These are phyloP conservation scores for Cyclopterus lumpus DNA, from an alignment of 2,797 vertebrate genomes.

Conservation along the genomic window DNA sequence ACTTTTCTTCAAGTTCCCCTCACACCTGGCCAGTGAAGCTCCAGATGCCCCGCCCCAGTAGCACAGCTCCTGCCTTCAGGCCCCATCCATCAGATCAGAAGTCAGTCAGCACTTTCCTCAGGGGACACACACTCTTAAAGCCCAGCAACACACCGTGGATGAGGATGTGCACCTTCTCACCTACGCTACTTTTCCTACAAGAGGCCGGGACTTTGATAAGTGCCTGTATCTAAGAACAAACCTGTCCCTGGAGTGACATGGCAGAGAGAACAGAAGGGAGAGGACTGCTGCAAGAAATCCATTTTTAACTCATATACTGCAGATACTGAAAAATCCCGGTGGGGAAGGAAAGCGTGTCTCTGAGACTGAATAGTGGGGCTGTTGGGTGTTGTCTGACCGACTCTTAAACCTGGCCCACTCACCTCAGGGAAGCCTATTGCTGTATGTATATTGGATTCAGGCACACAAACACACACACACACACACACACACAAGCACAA, in stretches of 20 bases:
- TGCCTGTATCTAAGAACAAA: conserved; percentile 73
- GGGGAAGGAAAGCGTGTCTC: conserved; percentile 32
- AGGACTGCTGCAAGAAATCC: conserved; percentile 20
- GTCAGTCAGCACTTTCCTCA: conserved; percentile 65
- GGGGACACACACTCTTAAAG: conserved; percentile 48
- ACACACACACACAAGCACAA: conserved; percentile 43
- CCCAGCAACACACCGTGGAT: conserved; percentile 35
- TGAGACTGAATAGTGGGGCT: conserved; percentile 53
- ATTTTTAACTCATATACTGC: conserved; percentile 24
- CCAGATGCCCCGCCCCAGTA: conserved; percentile 59
- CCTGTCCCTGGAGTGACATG: conserved; percentile 45
- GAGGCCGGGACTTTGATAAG: conserved; percentile 72
- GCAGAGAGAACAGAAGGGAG: conserved; percentile 17
- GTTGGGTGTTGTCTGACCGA: conserved; percentile 56
- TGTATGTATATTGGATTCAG: conserved; percentile 71
- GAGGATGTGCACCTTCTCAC: conserved; percentile 36
- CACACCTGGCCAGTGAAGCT: conserved; percentile 61
- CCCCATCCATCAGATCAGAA: conserved; percentile 50
- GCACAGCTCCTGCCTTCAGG: conserved; percentile 50
- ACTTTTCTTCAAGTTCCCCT: conserved; percentile 31
- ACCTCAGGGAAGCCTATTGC: conserved; percentile 80
- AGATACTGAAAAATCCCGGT: conserved; percentile 6
- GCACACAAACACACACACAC: conserved; percentile 47
- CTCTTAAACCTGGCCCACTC: conserved; percentile 72
- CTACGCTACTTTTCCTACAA: conserved; percentile 46